Evolutionary conservation across 2,888 invertebrate species (phyloP).

Genomic region (Aquatica leii): DNA sequence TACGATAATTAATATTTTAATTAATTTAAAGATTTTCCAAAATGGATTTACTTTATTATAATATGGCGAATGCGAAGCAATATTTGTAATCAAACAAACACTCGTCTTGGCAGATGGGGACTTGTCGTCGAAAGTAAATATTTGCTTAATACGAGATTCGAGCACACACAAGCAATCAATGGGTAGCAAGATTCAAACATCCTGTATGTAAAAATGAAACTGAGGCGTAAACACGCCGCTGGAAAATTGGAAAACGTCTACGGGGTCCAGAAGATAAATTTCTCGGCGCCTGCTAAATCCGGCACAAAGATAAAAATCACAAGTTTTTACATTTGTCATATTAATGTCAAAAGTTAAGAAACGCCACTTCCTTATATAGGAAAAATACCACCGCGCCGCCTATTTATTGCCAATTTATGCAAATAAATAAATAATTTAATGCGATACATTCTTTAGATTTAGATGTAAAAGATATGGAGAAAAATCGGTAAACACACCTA

Average conservation of each 20-base stretch:
- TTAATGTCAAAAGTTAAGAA: constrained; percentile 19
- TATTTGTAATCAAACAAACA: constrained; percentile 23
- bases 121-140: background rate
- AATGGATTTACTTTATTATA: background rate
- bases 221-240: no score
- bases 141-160: constrained; percentile 6
- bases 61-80: constrained; percentile 25
- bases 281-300: constrained; percentile 6
- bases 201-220: no score
- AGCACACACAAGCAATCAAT: no score
- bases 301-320: background rate
- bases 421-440: constrained; percentile 17
- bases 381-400: constrained; percentile 12
- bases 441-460: constrained; percentile 4
- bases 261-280: no score
- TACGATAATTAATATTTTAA: constrained; percentile 33
- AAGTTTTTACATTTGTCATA: constrained; percentile 27
- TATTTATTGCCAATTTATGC: constrained; percentile 33
- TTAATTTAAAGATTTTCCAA: constrained; percentile 20
- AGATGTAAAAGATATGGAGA: background rate
- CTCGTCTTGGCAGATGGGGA: constrained; percentile 26
- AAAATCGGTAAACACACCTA: constrained; percentile 17
- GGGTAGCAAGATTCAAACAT: background rate
- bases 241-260: no score
- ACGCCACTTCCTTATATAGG: constrained; percentile 1